A percentile compares a stretch with the other conserved stretches of the same genome.
phyloP scores from a whole-genome alignment of 1,140 invertebrate genomes.

The Anastatus disparis region DNA sequence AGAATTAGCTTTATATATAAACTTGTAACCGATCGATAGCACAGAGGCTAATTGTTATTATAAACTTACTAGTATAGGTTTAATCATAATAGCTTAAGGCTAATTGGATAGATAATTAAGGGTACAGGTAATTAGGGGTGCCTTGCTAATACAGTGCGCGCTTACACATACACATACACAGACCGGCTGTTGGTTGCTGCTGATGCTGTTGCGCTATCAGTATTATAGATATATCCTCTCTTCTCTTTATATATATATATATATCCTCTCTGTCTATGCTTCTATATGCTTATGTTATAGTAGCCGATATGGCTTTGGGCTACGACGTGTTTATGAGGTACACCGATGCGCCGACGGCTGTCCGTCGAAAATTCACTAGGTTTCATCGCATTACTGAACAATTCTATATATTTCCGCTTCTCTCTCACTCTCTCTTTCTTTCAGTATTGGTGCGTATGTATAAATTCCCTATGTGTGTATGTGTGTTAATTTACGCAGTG shows the following conservation, averaged over 20 bases:
- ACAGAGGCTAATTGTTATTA: constrained; percentile 69
- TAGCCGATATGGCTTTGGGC: constrained; percentile 64
- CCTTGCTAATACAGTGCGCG: constrained; percentile 56
- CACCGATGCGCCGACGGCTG: constrained; percentile 56
- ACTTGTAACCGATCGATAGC: constrained; percentile 60
- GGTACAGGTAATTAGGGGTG: constrained; percentile 67
- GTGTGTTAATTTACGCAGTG: no score
- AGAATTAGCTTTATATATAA: constrained; percentile 62
- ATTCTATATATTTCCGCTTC: no score
- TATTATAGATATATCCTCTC: no score
- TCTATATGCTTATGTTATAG: no score
- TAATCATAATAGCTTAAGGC: constrained; percentile 68
- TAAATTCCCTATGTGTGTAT: no score
- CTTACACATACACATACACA: no score
- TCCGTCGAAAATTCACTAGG: constrained; percentile 53
- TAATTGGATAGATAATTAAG: constrained; percentile 69
- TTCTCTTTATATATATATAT: no score
- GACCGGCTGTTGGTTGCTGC: background rate
- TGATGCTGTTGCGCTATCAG: no score
- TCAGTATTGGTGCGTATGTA: no score
- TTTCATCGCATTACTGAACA: constrained; percentile 33
- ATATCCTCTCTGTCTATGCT: background rate
- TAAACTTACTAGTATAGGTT: constrained; percentile 67
- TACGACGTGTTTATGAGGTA: constrained; percentile 58
- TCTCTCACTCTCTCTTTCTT: no score